Evolutionary conservation across 92 coral and sea anemone genomes (phyloP).

Genomic region (Siderastrea siderea): DNA sequence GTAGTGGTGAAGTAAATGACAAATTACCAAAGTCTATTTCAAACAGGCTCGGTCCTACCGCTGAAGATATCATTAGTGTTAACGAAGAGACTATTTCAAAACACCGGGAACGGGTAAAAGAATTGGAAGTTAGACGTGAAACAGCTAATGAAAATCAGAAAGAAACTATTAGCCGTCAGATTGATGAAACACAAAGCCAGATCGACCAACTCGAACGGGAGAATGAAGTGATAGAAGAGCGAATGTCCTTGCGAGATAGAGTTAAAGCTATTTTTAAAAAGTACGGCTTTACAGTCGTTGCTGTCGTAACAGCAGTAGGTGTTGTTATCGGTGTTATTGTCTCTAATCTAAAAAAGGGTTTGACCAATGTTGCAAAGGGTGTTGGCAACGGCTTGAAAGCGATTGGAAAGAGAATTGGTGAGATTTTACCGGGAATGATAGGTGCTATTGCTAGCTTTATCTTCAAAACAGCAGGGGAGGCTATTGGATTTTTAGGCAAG

Average conservation of each 20-base stretch:
- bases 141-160: too few species aligned
- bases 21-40: too few species aligned
- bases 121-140: too few species aligned
- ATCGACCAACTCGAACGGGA: conserved; percentile 34
- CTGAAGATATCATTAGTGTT: too few species aligned
- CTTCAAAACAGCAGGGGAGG: conserved; percentile 65
- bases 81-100: too few species aligned
- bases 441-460: conserved; percentile 67
- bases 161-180: too few species aligned
- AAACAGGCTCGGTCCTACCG: too few species aligned
- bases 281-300: conserved; percentile 56
- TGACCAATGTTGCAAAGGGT: conserved; percentile 49
- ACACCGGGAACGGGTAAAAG: too few species aligned
- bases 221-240: conserved; percentile 48
- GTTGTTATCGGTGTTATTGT: conserved; percentile 64
- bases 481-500: conserved; percentile 45
- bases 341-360: conserved; percentile 24
- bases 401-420: conserved; percentile 49
- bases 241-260: conserved; percentile 40
- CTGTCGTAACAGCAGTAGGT: conserved; percentile 58
- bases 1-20: too few species aligned
- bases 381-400: conserved; percentile 61
- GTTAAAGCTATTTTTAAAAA: conserved; percentile 31
- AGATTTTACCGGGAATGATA: conserved; percentile 59
- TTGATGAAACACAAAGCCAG: too few species aligned